Base-by-base conservation (phyloP, 2,797 vertebrate species). In the Catharus ustulatus region DNA sequence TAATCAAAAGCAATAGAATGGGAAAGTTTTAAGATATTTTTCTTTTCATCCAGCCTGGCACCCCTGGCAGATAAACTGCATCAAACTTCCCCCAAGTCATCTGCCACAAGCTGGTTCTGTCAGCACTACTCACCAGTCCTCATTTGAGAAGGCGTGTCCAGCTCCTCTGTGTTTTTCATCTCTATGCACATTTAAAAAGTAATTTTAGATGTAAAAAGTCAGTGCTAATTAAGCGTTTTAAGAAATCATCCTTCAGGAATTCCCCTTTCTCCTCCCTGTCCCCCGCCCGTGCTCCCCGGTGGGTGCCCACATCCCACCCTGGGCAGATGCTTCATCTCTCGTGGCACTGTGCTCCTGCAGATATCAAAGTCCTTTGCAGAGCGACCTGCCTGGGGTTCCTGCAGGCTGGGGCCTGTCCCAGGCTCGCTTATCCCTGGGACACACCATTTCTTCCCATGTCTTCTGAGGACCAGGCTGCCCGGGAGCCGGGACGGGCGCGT, bases 211-310 rank as follows among this genome's bases (percentile, higher is more conserved):
- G 74, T 69, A 94, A 86, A 78, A 90, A 94, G 73, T 62, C 55
- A 15, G 69, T 57, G 80, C 77, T 95, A 95, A 96, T 96, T 95
- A 95, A 96, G 36, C 14, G 40, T 43, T 94, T 81, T 62, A 75
- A 88, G 93, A 88, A 94, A 88, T 48, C 88, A 49, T 73, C 62
- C 88, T 48, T 66, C 83, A 91, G 95, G 93, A 94, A 94, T 96
- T 96, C 94, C 91, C 87, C 85, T 88, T 86, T 84, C 83, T 76
- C 78, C 63, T 92, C 87, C 77, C 73, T 0, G 67, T 64, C 87
- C 92, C 75, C 84, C 40, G 0, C 82, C 82, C 0, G 0, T 18
- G 54, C 89, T 90, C 75, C 85, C 57, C 1, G 0, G 15, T 52
- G 58, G 23, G 43, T 45, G 61, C 62, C 42, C 59, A 21, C 48